Percentiles rank a stretch among this genome's conserved stretches.
Evolutionary conservation across 2,113 vertebrate species (phyloP).

Genomic region (Raja brachyura): DNA sequence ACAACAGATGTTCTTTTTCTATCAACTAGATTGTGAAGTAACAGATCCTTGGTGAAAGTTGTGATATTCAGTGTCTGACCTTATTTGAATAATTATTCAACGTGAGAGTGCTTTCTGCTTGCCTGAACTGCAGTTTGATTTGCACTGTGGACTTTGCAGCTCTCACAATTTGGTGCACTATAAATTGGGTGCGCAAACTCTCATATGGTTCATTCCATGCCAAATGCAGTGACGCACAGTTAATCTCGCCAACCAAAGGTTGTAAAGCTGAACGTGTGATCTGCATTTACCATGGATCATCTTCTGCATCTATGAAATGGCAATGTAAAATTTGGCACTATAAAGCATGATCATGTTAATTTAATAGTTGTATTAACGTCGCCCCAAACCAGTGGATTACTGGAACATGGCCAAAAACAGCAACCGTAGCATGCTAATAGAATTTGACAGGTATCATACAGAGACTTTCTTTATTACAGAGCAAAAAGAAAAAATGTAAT

Average conservation of each 20-base stretch:
- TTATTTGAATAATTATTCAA: not conserved
- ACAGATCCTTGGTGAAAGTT: not conserved
- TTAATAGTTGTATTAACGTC: not conserved
- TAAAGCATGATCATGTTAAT: not conserved
- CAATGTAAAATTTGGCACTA: not conserved
- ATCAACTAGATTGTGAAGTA: not conserved
- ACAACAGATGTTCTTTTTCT: not conserved
- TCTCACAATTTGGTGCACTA: not conserved
- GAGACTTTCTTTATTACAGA: not conserved
- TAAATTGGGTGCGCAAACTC: not conserved
- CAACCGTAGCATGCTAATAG: not conserved
- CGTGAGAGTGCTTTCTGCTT: not conserved
- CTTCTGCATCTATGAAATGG: not conserved
- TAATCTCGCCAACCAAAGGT: not conserved
- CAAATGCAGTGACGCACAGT: not conserved
- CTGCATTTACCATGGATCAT: not conserved
- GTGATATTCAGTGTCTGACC: not conserved
- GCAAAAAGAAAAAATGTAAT: not conserved
- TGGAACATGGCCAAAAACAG: not conserved
- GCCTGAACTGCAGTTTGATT: not conserved
- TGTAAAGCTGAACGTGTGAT: not conserved
- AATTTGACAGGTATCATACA: conserved; percentile 17
- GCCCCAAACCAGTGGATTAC: not conserved
- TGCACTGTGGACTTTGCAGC: not conserved
- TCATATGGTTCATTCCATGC: not conserved